Base-by-base conservation (phyloP, 1,140 invertebrate species). In the Nomia melanderi region DNA sequence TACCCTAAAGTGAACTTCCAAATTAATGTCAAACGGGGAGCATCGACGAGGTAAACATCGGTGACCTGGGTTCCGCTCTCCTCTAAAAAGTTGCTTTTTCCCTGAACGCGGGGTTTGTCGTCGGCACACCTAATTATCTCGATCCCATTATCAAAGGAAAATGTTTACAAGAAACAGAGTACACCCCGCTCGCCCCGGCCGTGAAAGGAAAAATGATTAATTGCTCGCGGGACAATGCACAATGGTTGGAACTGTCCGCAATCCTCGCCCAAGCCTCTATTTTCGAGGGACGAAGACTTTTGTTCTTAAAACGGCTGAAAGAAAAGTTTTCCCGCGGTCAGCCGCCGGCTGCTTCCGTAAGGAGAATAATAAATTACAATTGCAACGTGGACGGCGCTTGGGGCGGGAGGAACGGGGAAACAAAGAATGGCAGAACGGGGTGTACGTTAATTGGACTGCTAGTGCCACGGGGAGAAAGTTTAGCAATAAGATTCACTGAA, bases 311-410 rank as follows among this genome's bases (percentile, higher is more conserved):
- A 66, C 31, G 39, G 39, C 54, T 54, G 59, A 77, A 70, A 77
- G 81, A 65, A 83, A 50, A 83, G 29, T 80, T 84, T 77, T 39
- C n/a, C 29, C n/a, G 66, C 41, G 66, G 60, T 74, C 53, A 41
- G n/a, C 65, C 59, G 36, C 50, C 72, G 44, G 36, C 36, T 63
- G 33, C 12, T 53, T 56, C 14, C 41, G 44, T 25, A 73, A 29
- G 33, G 20, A 69, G 77, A 84, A 83, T 72, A 83, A 84, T 77
- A 77, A 83, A 80, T 83, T 83, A 73, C 54, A 29, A 80, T 81
- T 75, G 69, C 65, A 74, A 59, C 31, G 50, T 12, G 39, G n/a
- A n/a, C n/a, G n/a, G n/a, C n/a, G n/a, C n/a, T n/a, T n/a, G n/a
- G n/a, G n/a, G n/a, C n/a, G n/a, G n/a, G n/a, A n/a, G n/a, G n/a